A percentile compares a stretch with the other conserved stretches of the same genome.
These are phyloP conservation scores for Cephus pygmeus DNA, from an alignment of 2,888 invertebrate genomes.

Conservation along the genomic window DNA sequence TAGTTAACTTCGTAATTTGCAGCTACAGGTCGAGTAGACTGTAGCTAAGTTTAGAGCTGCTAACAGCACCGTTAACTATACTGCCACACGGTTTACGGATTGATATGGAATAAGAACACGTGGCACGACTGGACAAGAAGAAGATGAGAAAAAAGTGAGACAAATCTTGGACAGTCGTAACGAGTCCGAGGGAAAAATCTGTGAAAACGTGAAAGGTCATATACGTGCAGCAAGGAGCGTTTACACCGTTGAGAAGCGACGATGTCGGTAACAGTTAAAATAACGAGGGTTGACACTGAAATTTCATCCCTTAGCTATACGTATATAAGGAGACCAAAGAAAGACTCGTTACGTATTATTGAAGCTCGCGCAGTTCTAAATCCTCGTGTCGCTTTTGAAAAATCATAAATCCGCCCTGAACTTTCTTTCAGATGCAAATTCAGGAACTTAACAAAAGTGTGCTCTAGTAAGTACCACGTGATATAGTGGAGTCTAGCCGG, in stretches of 20 bases:
- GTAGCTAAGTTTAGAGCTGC: neutral
- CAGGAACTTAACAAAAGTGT: conserved; percentile 52
- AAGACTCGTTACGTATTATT: neutral
- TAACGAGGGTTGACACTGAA: neutral
- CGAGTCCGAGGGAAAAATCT: neutral
- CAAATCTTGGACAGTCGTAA: neutral
- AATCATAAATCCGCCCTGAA: conserved; percentile 51
- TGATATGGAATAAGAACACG: neutral
- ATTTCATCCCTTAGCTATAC: neutral
- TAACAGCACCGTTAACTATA: neutral
- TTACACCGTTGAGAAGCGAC: neutral
- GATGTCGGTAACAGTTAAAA: neutral
- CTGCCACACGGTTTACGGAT: neutral
- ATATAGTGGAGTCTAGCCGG: neutral
- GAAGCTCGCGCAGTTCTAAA: neutral
- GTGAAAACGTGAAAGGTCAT: neutral
- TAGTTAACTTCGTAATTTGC: neutral
- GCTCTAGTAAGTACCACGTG: conserved; percentile 6
- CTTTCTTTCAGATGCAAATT: conserved; percentile 59
- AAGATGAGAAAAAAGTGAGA: neutral
- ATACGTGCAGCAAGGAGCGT: neutral
- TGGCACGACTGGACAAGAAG: neutral
- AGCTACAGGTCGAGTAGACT: neutral
- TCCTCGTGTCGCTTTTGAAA: conserved; percentile 13
- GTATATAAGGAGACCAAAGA: neutral